These are phyloP conservation scores for Brachyhypopomus gauderio DNA, from an alignment of 2,113 vertebrate species.

Conservation along the genomic window DNA sequence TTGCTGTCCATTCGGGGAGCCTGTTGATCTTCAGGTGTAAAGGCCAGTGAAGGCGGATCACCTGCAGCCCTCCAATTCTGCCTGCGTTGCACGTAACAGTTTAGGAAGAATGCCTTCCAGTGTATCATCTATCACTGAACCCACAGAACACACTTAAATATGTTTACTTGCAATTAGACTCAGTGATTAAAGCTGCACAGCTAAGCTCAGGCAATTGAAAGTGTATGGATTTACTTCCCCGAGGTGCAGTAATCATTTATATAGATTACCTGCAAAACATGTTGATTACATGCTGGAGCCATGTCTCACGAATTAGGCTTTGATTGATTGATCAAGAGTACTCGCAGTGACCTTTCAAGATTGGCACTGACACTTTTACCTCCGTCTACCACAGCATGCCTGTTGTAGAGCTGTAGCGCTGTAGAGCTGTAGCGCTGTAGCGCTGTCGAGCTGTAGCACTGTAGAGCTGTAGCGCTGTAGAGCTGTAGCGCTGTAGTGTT, in stretches of 20 bases:
- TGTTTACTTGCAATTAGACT: conserved; percentile 4
- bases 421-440: no score
- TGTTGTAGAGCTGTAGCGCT: background rate
- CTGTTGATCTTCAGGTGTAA: background rate
- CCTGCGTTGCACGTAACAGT: background rate
- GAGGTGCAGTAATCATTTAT: background rate
- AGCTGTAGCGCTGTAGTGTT: no score
- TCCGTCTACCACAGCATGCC: background rate
- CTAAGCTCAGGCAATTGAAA: conserved; percentile 12
- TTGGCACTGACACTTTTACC: background rate
- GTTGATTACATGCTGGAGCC: background rate
- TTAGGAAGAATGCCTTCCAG: background rate
- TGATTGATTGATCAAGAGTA: background rate
- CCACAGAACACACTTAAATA: background rate
- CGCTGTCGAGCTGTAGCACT: no score
- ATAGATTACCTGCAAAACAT: conserved; percentile 1
- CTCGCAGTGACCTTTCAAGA: conserved; percentile 6
- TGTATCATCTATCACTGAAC: background rate
- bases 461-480: no score
- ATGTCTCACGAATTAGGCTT: background rate
- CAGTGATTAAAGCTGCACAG: background rate
- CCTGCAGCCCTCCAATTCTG: background rate
- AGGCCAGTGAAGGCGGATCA: background rate
- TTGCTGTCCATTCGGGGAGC: background rate
- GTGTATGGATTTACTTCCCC: conserved; percentile 18